Evolutionary conservation across 2,888 invertebrate genomes (phyloP), one percentile per base, ranked within the genome.

Genomic region (Ectemnius continuus): DNA sequence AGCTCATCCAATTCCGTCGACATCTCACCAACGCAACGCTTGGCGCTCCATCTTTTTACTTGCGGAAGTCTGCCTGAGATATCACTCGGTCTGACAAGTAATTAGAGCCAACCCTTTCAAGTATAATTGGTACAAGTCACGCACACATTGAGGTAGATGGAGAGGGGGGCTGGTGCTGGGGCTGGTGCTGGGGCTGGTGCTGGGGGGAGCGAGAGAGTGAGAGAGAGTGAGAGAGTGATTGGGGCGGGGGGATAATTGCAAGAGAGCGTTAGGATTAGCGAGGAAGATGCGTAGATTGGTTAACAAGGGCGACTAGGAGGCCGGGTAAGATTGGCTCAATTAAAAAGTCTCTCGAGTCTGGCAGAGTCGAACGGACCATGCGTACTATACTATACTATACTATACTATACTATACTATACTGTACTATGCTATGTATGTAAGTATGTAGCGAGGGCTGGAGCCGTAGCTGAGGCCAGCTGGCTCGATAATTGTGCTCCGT

Each of bases 251-350:
- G 28, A n/a, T 13, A 48, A 48, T 48, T 48, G 48, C 2, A 48
- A n/a, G 48, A 8, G 11, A 36, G 4, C 1, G 8, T 11, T 36
- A 11, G 84, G 81, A 87, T 87, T 87, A 81, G 83, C 89, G 87
- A 87, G 80, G 87, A 88, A 87, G 89, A 89, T 89, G 79, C 80
- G 70, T 84, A 84, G 82, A 89, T 87, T 86, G 83, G 84, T 87
- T 88, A 88, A 86, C 86, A 80, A 88, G 86, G 76, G 80, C 73
- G 78, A 79, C 76, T 78, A 79, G 73, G 78, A 83, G 85, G 80
- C 81, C 80, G 81, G 36, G 76, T 81, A 81, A 88, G 83, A 88
- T 88, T 87, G 86, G 82, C 81, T 87, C 86, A 88, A 88, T 88
- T 88, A 86, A 86, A 85, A 84, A 69, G 76, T 75, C 80, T 77